phyloP scores from a whole-genome alignment of 2,888 invertebrate species.

The Napeogenes inachia region DNA sequence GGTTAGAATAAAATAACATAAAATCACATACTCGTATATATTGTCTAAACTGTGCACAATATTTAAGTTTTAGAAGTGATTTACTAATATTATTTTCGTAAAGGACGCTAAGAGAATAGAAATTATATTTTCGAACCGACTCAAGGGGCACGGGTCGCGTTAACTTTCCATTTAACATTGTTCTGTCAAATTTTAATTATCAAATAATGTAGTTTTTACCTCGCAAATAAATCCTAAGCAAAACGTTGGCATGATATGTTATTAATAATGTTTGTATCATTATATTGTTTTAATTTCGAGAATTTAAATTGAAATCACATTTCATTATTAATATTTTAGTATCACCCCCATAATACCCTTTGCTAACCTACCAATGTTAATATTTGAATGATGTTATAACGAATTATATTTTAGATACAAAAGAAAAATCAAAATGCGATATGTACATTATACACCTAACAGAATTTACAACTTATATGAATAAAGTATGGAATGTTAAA shows the following conservation, averaged over 20 bases:
- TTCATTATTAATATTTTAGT: conserved; percentile 1
- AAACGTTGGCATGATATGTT: conserved; percentile 1
- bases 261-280: background rate
- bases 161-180: background rate
- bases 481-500: conserved; percentile 25
- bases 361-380: background rate
- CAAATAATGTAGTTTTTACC: background rate
- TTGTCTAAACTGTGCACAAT: conserved; percentile 28
- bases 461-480: conserved; percentile 18
- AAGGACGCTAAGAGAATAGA: conserved; percentile 3
- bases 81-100: conserved; percentile 14
- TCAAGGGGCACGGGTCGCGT: conserved; percentile 57
- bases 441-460: conserved; percentile 17
- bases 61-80: conserved; percentile 12
- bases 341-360: conserved; percentile 1
- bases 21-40: conserved; percentile 4
- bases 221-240: background rate
- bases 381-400: background rate
- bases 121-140: conserved; percentile 36
- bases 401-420: conserved; percentile 1
- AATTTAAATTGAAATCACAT: background rate
- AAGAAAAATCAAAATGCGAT: conserved; percentile 16
- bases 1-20: background rate
- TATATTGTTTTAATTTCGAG: conserved; percentile 1
- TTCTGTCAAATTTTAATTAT: background rate